Evolutionary conservation across 2,797 vertebrate species (phyloP).

Genomic region (Arctocebus calabarensis): DNA sequence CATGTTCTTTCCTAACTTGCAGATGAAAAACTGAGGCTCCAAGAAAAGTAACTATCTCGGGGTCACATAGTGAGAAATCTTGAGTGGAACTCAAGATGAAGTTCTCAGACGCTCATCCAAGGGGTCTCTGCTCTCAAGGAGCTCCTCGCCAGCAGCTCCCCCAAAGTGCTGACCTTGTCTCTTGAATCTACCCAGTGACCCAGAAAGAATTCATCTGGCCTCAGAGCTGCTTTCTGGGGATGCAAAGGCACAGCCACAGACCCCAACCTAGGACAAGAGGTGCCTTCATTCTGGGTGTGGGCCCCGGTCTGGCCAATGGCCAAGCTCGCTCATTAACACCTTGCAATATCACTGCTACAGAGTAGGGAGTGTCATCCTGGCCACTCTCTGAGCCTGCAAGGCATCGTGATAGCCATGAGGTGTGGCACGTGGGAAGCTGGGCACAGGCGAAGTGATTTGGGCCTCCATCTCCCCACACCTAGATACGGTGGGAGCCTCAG

Average conservation of each 20-base stretch:
- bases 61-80: neutral
- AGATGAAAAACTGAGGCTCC: neutral
- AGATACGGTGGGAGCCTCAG: neutral
- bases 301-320: neutral
- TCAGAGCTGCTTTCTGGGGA: neutral
- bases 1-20: neutral
- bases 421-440: fast-evolving
- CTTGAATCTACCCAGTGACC: neutral
- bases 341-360: too few species aligned
- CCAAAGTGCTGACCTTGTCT: neutral
- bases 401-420: neutral
- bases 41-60: neutral
- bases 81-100: neutral
- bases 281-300: neutral
- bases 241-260: neutral
- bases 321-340: neutral
- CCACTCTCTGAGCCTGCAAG: neutral
- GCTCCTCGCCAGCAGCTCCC: neutral
- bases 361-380: neutral
- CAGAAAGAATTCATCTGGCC: neutral
- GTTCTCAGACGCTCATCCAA: neutral
- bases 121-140: neutral
- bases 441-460: neutral
- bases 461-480: neutral
- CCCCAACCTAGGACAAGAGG: neutral